Conservation (phyloP, 2,888 invertebrate species). For the Sarcophaga rosellei region DNA sequence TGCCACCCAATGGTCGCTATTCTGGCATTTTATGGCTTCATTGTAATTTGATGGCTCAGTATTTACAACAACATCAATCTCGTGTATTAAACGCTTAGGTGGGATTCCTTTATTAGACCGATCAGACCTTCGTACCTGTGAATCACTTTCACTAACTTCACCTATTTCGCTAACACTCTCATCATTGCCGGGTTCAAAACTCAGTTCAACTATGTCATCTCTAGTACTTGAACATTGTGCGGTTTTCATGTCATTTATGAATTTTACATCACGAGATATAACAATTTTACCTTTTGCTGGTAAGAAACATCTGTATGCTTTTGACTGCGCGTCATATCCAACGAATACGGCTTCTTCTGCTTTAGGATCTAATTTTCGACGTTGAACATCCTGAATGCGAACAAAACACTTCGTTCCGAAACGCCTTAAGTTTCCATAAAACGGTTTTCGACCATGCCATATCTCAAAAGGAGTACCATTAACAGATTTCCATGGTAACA, state of each 20-base stretch:
- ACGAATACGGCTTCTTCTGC: conserved; percentile 53
- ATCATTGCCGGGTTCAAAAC: neutral
- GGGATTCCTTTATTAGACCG: conserved; percentile 26
- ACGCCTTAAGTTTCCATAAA: conserved; percentile 36
- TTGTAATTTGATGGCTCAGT: too few species aligned
- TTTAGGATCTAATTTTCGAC: conserved; percentile 60
- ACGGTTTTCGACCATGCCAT: conserved; percentile 42
- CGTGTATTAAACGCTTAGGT: conserved; percentile 29
- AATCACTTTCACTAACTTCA: too few species aligned
- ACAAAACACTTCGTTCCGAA: conserved; percentile 62
- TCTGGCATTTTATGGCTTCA: too few species aligned
- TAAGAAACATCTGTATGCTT: too few species aligned
- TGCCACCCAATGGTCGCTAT: too few species aligned
- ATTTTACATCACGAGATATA: conserved; percentile 33
- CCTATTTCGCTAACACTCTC: too few species aligned
- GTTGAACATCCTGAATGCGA: conserved; percentile 56
- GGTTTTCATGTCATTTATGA: neutral
- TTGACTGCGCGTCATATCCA: too few species aligned
- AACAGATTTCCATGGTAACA: conserved; percentile 35
- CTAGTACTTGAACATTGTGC: neutral
- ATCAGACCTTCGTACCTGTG: neutral
- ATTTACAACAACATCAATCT: conserved; percentile 11
- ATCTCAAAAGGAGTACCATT: conserved; percentile 31
- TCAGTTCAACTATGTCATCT: neutral
- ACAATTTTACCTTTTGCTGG: neutral